Evolutionary conservation across 2,888 invertebrate species (phyloP).

Genomic region (Protodeltote pygarga): DNA sequence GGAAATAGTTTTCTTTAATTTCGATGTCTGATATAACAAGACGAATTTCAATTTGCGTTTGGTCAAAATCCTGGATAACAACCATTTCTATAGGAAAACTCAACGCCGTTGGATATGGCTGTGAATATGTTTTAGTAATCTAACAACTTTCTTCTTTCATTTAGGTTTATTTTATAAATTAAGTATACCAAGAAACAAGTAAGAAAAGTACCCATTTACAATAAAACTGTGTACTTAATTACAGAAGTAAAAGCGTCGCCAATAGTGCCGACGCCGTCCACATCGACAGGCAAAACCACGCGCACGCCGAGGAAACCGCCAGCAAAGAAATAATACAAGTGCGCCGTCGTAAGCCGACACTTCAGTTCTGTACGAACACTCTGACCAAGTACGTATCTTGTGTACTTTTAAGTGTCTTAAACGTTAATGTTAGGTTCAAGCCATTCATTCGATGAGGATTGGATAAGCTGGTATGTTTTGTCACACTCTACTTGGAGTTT

Average conservation of each 20-base stretch:
- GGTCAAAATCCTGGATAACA: no score
- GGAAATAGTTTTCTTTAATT: no score
- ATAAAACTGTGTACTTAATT: not conserved
- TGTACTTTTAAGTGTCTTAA: slow-evolving; percentile 53
- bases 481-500: slow-evolving; percentile 18
- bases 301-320: slow-evolving; percentile 82
- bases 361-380: slow-evolving; percentile 46
- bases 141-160: not conserved
- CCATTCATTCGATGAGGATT: slow-evolving; percentile 33
- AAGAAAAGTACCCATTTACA: not conserved
- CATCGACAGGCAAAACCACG: slow-evolving; percentile 80
- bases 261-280: slow-evolving; percentile 76
- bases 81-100: no score
- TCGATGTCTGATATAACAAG: no score
- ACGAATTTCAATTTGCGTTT: no score
- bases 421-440: slow-evolving; percentile 43
- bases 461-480: slow-evolving; percentile 27
- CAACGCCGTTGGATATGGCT: no score
- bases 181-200: no score
- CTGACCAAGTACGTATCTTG: slow-evolving; percentile 48
- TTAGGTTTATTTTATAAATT: no score
- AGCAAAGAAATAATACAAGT: slow-evolving; percentile 75
- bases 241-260: slow-evolving; percentile 74
- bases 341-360: slow-evolving; percentile 27
- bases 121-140: not conserved